Evolutionary conservation across 2,113 vertebrate species (phyloP), one percentile per base, ranked within the genome.

Genomic region (Microtus richardsoni): DNA sequence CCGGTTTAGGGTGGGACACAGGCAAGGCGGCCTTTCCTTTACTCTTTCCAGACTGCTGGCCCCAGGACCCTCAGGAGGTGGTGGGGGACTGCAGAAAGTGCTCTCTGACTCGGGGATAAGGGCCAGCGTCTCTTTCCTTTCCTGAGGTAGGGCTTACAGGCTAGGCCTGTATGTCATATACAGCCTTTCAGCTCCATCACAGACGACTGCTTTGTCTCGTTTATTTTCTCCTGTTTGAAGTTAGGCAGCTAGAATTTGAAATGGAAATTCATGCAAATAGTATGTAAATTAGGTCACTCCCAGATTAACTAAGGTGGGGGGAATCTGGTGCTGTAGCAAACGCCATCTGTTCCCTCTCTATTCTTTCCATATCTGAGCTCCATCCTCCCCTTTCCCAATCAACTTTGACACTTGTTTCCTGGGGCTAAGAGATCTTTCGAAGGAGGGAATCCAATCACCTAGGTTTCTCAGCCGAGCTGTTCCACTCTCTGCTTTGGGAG

Each of bases 261-360:
- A 97, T 97, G 97, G 94, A 98, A 97, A 98, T 97, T 97, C 96
- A 98, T 98, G 97, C 97, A 98, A 97, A 98, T 97, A 17, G 2
- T 77, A 98, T 98, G 97, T 87, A 98, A 98, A 98, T 98, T 41
- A 97, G 97, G 96, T 93, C 97, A 97, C 96, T 98, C 95, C 97
- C 96, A 97, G 96, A 98, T 98, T 97, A 97, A 97, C 97, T 96
- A 95, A 95, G 93, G 94, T 83, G 12, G 79, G 77, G 73, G 73
- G 91, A 94, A 98, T 98, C 97, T 98, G 97, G 96, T 97, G 85
- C 82, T 0, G 92, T 92, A 94, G 94, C 96, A 89, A 92, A 91
- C 58, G 54, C 97, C 97, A 98, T 98, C 97, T 98, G 97, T 97
- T 97, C 92, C 52, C 95, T 95, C 62, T 90, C 91, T 89, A 94